phyloP scores from a whole-genome alignment of 2,888 invertebrate genomes.

The Drosophila glabriapex region DNA sequence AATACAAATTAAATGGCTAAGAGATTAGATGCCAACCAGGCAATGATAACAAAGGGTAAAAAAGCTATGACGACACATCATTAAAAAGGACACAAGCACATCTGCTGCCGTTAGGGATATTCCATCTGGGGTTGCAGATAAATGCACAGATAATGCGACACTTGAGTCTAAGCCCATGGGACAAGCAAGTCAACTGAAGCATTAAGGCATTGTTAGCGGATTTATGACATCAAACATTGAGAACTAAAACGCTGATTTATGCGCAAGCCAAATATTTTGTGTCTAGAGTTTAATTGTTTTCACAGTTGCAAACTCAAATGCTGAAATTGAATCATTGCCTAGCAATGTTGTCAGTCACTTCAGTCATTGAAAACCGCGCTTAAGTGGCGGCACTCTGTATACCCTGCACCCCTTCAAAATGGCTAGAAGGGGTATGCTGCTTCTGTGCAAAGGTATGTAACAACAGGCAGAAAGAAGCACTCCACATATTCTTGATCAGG shows the following conservation, averaged over 20 bases:
- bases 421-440: not conserved
- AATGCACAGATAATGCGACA: slow-evolving; percentile 67
- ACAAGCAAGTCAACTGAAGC: slow-evolving; percentile 59
- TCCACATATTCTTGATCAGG: accelerated
- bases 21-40: slow-evolving; percentile 58
- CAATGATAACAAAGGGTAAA: slow-evolving; percentile 36
- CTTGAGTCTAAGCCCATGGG: slow-evolving; percentile 51
- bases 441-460: not conserved
- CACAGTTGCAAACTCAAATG: slow-evolving; percentile 68
- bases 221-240: slow-evolving; percentile 72
- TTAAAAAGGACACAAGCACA: slow-evolving; percentile 41
- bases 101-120: slow-evolving; percentile 29
- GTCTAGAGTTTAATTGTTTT: slow-evolving; percentile 75
- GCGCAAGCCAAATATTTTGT: slow-evolving; percentile 70
- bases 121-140: slow-evolving; percentile 48
- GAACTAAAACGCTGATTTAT: slow-evolving; percentile 26
- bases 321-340: slow-evolving; percentile 36
- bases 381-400: slow-evolving; percentile 59
- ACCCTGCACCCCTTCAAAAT: not conserved
- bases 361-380: slow-evolving; percentile 65
- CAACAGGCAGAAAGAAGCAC: not conserved
- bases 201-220: slow-evolving; percentile 77
- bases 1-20: slow-evolving; percentile 66
- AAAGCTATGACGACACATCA: slow-evolving; percentile 32
- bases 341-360: slow-evolving; percentile 52